A percentile compares a stretch with the other conserved stretches of the same genome.
Evolutionary conservation across 2,888 invertebrate genomes (phyloP).

Genomic region (Coelinius sp.): DNA sequence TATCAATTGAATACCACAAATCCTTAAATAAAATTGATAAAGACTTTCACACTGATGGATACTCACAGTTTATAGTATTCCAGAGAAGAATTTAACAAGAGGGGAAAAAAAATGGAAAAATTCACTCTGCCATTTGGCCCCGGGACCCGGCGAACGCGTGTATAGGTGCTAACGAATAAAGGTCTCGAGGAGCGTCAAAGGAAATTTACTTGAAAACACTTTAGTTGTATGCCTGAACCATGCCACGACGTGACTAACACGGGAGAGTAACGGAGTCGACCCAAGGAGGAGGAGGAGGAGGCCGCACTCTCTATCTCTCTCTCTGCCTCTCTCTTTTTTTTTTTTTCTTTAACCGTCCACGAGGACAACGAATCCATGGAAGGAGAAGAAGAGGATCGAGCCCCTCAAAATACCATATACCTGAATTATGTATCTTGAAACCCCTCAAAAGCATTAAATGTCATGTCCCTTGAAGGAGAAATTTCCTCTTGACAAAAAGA

Average conservation of each 20-base stretch:
- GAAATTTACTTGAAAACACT: conserved; percentile 25
- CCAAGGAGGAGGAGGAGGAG: conserved; percentile 35
- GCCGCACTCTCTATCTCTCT: conserved; percentile 35
- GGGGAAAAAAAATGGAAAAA: background rate
- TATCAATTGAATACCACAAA: conserved; percentile 45
- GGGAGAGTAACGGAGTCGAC: conserved; percentile 48
- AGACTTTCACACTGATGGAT: conserved; percentile 32
- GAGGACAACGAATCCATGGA: conserved; percentile 8
- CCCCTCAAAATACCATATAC: background rate
- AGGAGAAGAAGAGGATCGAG: conserved; percentile 26
- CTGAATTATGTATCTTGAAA: background rate
- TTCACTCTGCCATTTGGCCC: conserved; percentile 14
- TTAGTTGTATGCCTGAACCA: conserved; percentile 43
- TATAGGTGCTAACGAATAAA: background rate
- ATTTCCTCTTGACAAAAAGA: background rate
- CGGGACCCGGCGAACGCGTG: conserved; percentile 30
- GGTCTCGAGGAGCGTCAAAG: background rate
- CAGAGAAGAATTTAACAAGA: no score
- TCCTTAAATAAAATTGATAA: conserved; percentile 39
- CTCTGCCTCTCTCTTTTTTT: no score
- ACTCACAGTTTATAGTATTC: conserved; percentile 2
- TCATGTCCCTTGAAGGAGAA: background rate
- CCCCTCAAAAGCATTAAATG: background rate
- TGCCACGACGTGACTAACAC: conserved; percentile 53
- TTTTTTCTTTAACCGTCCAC: conserved; percentile 8